phyloP scores from a whole-genome alignment of 2,888 invertebrate genomes.

The Thereva unica region DNA sequence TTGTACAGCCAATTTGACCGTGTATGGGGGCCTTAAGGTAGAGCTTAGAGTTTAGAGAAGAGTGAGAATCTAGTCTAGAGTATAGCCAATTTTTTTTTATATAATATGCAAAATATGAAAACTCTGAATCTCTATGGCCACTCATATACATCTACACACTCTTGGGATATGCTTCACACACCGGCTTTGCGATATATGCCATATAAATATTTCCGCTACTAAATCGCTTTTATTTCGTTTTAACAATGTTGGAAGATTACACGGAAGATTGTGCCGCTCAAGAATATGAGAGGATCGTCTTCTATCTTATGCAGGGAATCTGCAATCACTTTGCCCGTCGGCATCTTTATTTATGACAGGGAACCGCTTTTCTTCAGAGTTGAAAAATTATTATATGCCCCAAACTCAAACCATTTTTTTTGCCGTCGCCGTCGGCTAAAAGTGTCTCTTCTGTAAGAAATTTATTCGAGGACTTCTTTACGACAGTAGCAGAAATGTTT shows the following conservation, averaged over 20 bases:
- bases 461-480: conserved; percentile 13
- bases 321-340: conserved; percentile 30
- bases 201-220: conserved; percentile 30
- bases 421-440: not conserved
- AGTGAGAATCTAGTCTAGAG: no score
- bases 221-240: conserved; percentile 32
- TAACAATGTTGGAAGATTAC: conserved; percentile 38
- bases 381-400: not conserved
- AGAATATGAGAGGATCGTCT: conserved; percentile 31
- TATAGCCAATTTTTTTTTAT: no score
- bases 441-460: conserved; percentile 11
- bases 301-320: conserved; percentile 17
- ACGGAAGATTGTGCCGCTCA: conserved; percentile 33
- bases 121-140: no score
- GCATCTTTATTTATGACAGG: conserved; percentile 29
- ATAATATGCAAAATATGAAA: no score
- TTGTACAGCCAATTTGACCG: no score
- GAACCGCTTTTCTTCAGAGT: not conserved
- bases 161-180: not conserved
- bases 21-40: no score
- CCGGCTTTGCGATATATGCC: not conserved
- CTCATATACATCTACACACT: no score
- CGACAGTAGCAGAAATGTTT: conserved; percentile 24
- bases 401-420: conserved; percentile 7
- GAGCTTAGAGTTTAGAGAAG: no score